A percentile compares a stretch with the other conserved stretches of the same genome.
These are phyloP conservation scores for Orchesella cincta DNA, from an alignment of 1,140 invertebrate genomes.

Conservation along the genomic window DNA sequence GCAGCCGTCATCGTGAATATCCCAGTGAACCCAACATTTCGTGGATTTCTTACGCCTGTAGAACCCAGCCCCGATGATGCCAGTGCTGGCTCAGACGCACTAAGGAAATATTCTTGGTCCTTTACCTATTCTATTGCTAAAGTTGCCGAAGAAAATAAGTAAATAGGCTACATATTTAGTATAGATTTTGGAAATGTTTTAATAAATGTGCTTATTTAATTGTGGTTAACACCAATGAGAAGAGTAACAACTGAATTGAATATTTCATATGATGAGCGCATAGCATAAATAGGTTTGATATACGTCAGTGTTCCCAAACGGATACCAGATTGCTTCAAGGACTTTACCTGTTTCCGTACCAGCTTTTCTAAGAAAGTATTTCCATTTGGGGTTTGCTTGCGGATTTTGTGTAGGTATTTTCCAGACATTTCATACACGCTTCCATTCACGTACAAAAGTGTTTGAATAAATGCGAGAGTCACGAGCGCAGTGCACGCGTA, in stretches of 20 bases:
- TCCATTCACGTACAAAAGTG: not conserved
- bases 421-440: slow-evolving; percentile 3
- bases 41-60: not conserved
- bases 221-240: not conserved
- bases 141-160: not conserved
- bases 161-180: not conserved
- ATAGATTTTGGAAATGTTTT: not conserved
- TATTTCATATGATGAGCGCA: not conserved
- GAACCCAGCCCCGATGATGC: not conserved
- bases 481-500: not conserved
- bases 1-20: not conserved
- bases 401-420: not conserved
- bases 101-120: slow-evolving; percentile 13
- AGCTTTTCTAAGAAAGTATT: not conserved
- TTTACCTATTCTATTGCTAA: not conserved
- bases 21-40: slow-evolving; percentile 10
- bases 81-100: not conserved
- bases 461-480: not conserved
- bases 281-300: not conserved
- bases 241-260: slow-evolving; percentile 1
- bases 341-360: not conserved
- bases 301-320: not conserved
- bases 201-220: not conserved
- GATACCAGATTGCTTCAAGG: not conserved
- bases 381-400: not conserved